Percentiles rank a stretch among this genome's conserved stretches.
These are phyloP conservation scores for Eudemis profundana DNA, from an alignment of 2,888 invertebrate species.

Conservation along the genomic window DNA sequence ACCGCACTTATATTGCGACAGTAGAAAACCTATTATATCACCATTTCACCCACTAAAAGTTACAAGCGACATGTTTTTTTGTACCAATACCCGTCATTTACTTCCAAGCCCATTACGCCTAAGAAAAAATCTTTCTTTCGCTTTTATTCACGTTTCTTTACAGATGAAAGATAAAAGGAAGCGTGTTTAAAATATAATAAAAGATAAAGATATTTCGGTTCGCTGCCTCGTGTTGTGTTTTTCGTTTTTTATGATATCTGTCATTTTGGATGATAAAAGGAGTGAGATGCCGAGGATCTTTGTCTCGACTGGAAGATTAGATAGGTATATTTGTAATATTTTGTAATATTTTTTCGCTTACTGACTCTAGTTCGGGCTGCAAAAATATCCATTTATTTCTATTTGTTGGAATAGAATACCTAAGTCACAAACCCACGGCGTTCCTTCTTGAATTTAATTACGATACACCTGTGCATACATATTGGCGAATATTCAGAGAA, in stretches of 20 bases:
- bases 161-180: constrained; percentile 16
- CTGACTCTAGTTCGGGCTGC: too few relatives aligned
- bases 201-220: constrained; percentile 19
- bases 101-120: not conserved
- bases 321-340: not conserved
- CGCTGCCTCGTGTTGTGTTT: constrained; percentile 13
- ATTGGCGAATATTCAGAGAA: too few relatives aligned
- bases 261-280: constrained; percentile 12
- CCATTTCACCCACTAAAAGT: not conserved
- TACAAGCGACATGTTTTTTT: not conserved
- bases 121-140: not conserved
- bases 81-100: not conserved
- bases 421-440: too few relatives aligned
- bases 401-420: too few relatives aligned
- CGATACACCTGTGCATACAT: too few relatives aligned
- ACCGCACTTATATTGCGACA: not conserved
- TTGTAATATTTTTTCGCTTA: too few relatives aligned
- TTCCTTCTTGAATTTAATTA: too few relatives aligned
- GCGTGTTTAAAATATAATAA: constrained; percentile 22
- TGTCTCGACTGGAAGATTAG: not conserved
- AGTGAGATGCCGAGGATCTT: not conserved
- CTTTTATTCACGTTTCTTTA: constrained; percentile 5
- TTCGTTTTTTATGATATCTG: constrained; percentile 32
- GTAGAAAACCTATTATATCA: not conserved
- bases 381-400: too few relatives aligned